phyloP scores from a whole-genome alignment of 2,113 vertebrate species.

The Labeo catla region DNA sequence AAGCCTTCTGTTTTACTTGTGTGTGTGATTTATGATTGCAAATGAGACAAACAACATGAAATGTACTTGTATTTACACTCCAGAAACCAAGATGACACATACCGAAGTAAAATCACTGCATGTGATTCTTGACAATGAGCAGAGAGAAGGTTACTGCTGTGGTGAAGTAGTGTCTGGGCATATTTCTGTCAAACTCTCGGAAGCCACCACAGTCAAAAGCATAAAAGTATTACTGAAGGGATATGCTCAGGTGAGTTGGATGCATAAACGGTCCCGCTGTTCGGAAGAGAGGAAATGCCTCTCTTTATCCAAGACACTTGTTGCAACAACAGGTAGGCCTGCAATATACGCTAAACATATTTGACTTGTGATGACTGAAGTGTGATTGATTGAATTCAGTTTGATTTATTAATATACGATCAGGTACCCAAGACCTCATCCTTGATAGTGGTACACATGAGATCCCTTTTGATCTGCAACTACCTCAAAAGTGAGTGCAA shows the following conservation, averaged over 20 bases:
- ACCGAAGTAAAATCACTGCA: constrained; percentile 22
- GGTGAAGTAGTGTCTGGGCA: constrained; percentile 75
- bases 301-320: constrained; percentile 67
- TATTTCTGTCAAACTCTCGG: constrained; percentile 73
- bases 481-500: constrained; percentile 81
- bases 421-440: constrained; percentile 65
- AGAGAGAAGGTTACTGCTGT: constrained; percentile 25
- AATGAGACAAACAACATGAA: background rate
- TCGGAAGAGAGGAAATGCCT: constrained; percentile 71
- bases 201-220: constrained; percentile 61
- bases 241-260: constrained; percentile 73
- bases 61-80: background rate
- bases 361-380: background rate
- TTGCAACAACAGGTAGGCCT: constrained; percentile 40
- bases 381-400: background rate
- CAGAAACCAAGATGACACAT: constrained; percentile 9
- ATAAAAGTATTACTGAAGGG: constrained; percentile 72
- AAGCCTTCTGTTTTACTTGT: background rate
- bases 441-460: constrained; percentile 78
- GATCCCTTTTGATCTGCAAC: constrained; percentile 82
- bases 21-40: background rate
- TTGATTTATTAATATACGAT: background rate
- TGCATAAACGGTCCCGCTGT: constrained; percentile 43
- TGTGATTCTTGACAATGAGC: constrained; percentile 33
- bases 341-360: background rate